A percentile compares a stretch with the other conserved stretches of the same genome.
Evolutionary conservation across 37 sponge, comb jelly and placozoan species (phyloP).

Genomic region (Chondrosia reniformis): DNA sequence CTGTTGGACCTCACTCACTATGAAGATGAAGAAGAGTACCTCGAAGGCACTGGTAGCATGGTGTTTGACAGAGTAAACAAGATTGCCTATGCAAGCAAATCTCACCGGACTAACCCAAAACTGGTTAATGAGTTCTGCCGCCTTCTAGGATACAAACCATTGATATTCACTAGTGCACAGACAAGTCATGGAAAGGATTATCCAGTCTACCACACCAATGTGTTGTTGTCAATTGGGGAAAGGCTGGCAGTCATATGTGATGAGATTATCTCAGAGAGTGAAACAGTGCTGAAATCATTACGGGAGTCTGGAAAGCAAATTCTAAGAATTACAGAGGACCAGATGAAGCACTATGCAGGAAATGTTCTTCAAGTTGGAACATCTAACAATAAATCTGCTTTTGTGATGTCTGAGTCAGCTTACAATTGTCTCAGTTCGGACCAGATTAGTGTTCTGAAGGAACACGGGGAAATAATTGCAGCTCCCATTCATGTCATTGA

Average conservation of each 20-base stretch:
- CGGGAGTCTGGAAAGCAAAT: slow-evolving; percentile 20
- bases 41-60: slow-evolving; percentile 87
- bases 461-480: slow-evolving; percentile 17
- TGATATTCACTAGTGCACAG: slow-evolving; percentile 30
- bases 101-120: slow-evolving; percentile 44
- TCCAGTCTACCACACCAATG: slow-evolving; percentile 84
- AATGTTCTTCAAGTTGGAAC: slow-evolving; percentile 57
- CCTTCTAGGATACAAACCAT: slow-evolving; percentile 37
- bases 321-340: slow-evolving; percentile 25
- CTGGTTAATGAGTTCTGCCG: slow-evolving; percentile 38
- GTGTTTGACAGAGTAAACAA: slow-evolving; percentile 68
- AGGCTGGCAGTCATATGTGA: slow-evolving; percentile 49
- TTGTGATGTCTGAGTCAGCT: slow-evolving; percentile 69
- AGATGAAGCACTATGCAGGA: slow-evolving; percentile 41
- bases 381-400: neutral
- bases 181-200: neutral
- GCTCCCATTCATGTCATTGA: slow-evolving; percentile 49
- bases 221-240: slow-evolving; percentile 52
- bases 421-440: slow-evolving; percentile 20
- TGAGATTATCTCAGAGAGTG: slow-evolving; percentile 53
- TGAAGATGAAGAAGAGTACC: slow-evolving; percentile 43
- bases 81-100: slow-evolving; percentile 54
- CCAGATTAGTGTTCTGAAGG: slow-evolving; percentile 6
- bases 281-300: slow-evolving; percentile 22
- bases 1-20: slow-evolving; percentile 47